A percentile compares a stretch with the other conserved stretches of the same genome.
phyloP scores from a whole-genome alignment of 2,888 invertebrate species.

The Idaea straminata region DNA sequence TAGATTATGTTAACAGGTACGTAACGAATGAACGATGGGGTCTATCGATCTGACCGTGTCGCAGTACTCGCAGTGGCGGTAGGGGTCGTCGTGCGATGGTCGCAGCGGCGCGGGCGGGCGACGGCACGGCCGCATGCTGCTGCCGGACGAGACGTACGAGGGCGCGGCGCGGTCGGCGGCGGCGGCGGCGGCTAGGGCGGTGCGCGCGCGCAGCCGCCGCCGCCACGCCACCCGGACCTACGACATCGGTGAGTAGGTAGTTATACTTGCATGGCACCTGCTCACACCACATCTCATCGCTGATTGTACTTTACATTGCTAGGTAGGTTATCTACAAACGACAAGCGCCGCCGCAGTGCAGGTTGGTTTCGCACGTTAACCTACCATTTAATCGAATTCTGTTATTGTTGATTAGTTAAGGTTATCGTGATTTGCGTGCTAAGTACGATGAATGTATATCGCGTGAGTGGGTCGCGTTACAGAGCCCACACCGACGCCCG shows the following conservation, averaged over 20 bases:
- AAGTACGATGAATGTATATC: not conserved
- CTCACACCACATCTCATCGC: too few relatives aligned
- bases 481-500: not conserved
- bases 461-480: not conserved
- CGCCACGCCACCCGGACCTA: slow-evolving; percentile 11
- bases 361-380: not conserved
- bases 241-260: not conserved
- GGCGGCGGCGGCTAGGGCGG: slow-evolving; percentile 90
- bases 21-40: too few relatives aligned
- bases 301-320: too few relatives aligned
- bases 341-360: too few relatives aligned
- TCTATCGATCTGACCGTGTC: too few relatives aligned
- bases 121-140: slow-evolving; percentile 82
- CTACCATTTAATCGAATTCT: not conserved
- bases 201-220: slow-evolving; percentile 28
- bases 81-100: not conserved
- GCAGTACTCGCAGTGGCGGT: not conserved
- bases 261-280: too few relatives aligned
- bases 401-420: not conserved
- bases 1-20: too few relatives aligned
- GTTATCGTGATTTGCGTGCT: not conserved
- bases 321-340: too few relatives aligned
- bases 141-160: slow-evolving; percentile 91
- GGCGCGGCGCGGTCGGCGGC: slow-evolving; percentile 79
- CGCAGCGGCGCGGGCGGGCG: slow-evolving; percentile 12